Conservation (phyloP, 1,140 invertebrate species). For the Linepithema humile region DNA sequence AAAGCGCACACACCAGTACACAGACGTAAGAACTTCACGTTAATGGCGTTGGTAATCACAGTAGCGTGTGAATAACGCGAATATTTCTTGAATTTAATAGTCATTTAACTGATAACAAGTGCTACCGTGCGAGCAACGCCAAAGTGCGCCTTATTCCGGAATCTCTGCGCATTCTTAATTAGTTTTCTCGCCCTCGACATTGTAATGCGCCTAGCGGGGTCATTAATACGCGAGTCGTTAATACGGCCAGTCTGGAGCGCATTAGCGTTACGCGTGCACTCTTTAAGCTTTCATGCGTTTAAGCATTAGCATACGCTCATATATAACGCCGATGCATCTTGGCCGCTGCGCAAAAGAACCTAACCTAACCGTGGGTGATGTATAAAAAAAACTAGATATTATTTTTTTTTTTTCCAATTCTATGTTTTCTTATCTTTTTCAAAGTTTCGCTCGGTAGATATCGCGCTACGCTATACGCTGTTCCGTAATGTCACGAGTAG, state of each 20-base stretch:
- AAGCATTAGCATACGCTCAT: slow-evolving; percentile 48
- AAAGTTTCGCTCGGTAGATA: background rate
- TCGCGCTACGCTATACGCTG: slow-evolving; percentile 35
- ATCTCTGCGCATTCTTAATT: slow-evolving; percentile 68
- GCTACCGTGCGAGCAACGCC: slow-evolving; percentile 30
- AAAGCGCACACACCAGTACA: too few relatives aligned
- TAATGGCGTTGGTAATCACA: slow-evolving; percentile 41
- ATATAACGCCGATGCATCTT: slow-evolving; percentile 33
- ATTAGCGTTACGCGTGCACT: slow-evolving; percentile 58
- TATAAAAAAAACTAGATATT: too few relatives aligned
- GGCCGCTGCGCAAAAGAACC: background rate
- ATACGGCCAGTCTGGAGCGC: slow-evolving; percentile 43
- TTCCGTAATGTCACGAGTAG: slow-evolving; percentile 32
- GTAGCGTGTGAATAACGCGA: slow-evolving; percentile 1
- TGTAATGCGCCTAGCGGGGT: slow-evolving; percentile 60
- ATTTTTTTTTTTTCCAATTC: background rate
- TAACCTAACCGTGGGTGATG: too few relatives aligned
- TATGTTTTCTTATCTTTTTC: background rate
- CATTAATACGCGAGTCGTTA: slow-evolving; percentile 63
- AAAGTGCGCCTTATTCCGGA: slow-evolving; percentile 48
- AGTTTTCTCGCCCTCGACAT: slow-evolving; percentile 65
- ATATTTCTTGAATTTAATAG: slow-evolving; percentile 29
- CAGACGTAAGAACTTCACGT: slow-evolving; percentile 61
- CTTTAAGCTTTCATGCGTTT: slow-evolving; percentile 52
- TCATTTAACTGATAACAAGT: slow-evolving; percentile 38